Evolutionary conservation across 2,113 vertebrate genomes (phyloP), one percentile per base, ranked within the genome.

Genomic region (Girardinichthys multiradiatus): DNA sequence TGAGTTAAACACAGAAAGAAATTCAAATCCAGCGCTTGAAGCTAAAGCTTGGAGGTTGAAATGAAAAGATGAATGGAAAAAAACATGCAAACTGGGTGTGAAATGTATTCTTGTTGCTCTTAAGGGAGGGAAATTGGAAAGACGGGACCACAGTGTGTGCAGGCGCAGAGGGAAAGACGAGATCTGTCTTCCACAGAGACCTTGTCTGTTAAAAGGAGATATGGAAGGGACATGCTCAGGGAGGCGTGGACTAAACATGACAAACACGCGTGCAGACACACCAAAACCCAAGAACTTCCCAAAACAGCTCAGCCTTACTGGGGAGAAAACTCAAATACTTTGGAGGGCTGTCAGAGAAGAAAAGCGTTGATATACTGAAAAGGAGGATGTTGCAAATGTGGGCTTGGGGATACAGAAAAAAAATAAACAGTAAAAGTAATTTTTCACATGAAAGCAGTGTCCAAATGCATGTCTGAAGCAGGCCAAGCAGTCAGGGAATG

Each of bases 171-270:
- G 88, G 84, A 76, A 75, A 67, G 74, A 81, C 82, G 76, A 86
- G 86, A 86, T 91, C 75, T 80, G 88, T 80, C 85, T 86, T 92
- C 90, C 92, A 75, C 83, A 64, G 90, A 91, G 90, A 91, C 82
- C 87, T 85, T 74, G 86, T 88, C 91, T 92, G 90, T 71, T 79
- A 90, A 81, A 79, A 79, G 80, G 76, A 90, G 92, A 93, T 93
- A 91, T 72, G 86, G 82, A 82, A n/a, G 78, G 84, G 77, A 86
- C 79, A 86, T 61, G 86, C 83, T 87, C 85, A 85, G 66, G 88
- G 88, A 87, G 83, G 80, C 79, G 39, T 74, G 86, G 85, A 89
- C 84, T 76, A 78, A 87, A 80, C 64, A 1, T 57, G 33, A 60
- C 77, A 29, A 24, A 8, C 59, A 54, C 12, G 24, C 60, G 1